Evolutionary conservation across 2,888 invertebrate genomes (phyloP).

Genomic region (Andrena praecox): DNA sequence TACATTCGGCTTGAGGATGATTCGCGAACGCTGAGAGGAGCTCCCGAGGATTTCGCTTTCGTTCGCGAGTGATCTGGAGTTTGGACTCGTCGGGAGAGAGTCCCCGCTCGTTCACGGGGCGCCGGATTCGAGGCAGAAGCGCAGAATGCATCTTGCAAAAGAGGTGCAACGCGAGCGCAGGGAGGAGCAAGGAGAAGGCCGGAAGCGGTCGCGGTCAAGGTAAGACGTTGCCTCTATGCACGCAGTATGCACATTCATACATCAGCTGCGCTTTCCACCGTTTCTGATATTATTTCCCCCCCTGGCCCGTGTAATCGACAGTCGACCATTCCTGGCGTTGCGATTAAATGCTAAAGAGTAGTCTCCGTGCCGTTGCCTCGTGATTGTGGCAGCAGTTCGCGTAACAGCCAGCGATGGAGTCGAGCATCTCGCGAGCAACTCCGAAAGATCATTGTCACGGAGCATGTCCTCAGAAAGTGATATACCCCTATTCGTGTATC

Average conservation of each 20-base stretch:
- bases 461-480: too few relatives aligned
- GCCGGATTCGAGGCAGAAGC: slow-evolving; percentile 15
- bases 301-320: slow-evolving; percentile 4
- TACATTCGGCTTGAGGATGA: too few relatives aligned
- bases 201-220: slow-evolving; percentile 73
- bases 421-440: too few relatives aligned
- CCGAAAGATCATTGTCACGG: too few relatives aligned
- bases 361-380: too few relatives aligned
- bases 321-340: too few relatives aligned
- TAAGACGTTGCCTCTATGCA: slow-evolving; percentile 69
- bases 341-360: too few relatives aligned
- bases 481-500: too few relatives aligned
- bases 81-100: not conserved
- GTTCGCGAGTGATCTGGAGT: not conserved
- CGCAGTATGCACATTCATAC: slow-evolving; percentile 44
- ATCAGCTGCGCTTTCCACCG: slow-evolving; percentile 31
- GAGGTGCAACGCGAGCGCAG: slow-evolving; percentile 41
- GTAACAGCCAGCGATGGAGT: too few relatives aligned
- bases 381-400: too few relatives aligned
- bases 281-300: slow-evolving; percentile 11
- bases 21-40: too few relatives aligned
- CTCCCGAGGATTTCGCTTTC: not conserved
- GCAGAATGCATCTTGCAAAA: slow-evolving; percentile 22
- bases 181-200: slow-evolving; percentile 60
- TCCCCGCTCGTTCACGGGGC: not conserved